phyloP scores from a whole-genome alignment of 2,113 vertebrate genomes.

The Calidris pygmaea region DNA sequence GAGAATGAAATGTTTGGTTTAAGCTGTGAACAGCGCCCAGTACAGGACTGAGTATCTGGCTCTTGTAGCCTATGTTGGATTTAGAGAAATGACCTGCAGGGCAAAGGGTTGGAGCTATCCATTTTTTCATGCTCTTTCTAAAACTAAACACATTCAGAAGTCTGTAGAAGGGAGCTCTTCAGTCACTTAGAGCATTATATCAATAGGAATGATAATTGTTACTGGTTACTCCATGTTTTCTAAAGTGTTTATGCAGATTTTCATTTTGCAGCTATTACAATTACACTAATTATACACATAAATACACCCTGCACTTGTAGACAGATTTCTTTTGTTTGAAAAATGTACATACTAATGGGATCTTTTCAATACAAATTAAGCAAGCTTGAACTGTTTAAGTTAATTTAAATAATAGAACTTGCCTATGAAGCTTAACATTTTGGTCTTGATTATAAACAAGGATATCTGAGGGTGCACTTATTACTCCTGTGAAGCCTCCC shows the following conservation, averaged over 20 bases:
- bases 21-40: background rate
- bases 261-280: slow-evolving; percentile 28
- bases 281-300: slow-evolving; percentile 38
- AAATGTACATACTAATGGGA: background rate
- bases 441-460: slow-evolving; percentile 9
- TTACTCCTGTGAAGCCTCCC: background rate
- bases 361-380: slow-evolving; percentile 33
- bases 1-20: background rate
- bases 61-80: background rate
- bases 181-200: background rate
- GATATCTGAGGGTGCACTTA: background rate
- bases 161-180: background rate
- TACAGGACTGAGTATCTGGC: background rate
- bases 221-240: background rate
- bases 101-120: background rate
- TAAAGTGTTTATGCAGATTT: background rate
- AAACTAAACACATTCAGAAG: background rate
- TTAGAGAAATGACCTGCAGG: background rate
- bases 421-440: slow-evolving; percentile 9
- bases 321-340: slow-evolving; percentile 37
- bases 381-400: background rate
- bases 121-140: background rate
- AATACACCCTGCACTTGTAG: background rate
- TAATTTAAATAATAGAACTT: slow-evolving; percentile 38
- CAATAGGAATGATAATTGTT: background rate